These are phyloP conservation scores for Polydrusus tereticollis DNA, from an alignment of 2,888 invertebrate genomes.

Conservation along the genomic window DNA sequence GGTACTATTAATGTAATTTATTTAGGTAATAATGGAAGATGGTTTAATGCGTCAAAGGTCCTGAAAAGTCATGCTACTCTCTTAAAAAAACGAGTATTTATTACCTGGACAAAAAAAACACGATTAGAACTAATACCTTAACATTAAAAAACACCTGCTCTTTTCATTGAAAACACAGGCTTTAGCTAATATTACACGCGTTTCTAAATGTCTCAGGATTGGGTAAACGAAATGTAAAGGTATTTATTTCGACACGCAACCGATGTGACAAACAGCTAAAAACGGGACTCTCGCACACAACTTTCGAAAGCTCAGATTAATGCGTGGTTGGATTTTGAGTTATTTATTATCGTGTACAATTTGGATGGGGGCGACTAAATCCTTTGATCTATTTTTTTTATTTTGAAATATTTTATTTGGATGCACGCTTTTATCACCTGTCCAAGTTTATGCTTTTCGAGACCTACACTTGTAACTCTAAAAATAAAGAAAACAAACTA, in stretches of 20 bases:
- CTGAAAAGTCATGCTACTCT: too few species aligned
- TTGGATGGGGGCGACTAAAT: slow-evolving; percentile 12
- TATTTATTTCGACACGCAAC: slow-evolving; percentile 54
- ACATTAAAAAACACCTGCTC: slow-evolving; percentile 59
- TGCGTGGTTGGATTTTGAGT: slow-evolving; percentile 33
- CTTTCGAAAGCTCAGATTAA: slow-evolving; percentile 37
- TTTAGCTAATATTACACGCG: slow-evolving; percentile 60
- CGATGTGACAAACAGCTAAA: slow-evolving; percentile 53
- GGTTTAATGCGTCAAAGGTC: too few species aligned
- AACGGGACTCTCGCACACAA: slow-evolving; percentile 43
- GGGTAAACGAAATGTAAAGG: slow-evolving; percentile 55
- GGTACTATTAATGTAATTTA: too few species aligned
- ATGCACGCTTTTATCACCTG: not conserved
- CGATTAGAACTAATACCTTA: slow-evolving; percentile 38
- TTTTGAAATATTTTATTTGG: slow-evolving; percentile 10
- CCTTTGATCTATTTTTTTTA: slow-evolving; percentile 41
- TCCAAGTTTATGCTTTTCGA: not conserved
- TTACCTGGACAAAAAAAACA: not conserved
- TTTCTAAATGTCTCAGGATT: slow-evolving; percentile 58
- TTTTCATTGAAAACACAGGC: slow-evolving; percentile 58
- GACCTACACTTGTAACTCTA: not conserved
- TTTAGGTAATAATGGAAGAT: too few species aligned
- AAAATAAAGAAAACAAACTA: slow-evolving; percentile 2
- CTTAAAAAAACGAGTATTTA: not conserved
- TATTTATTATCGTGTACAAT: slow-evolving; percentile 35